A percentile compares a stretch with the other conserved stretches of the same genome.
Conservation (phyloP, 2,888 invertebrate species). For the Athalia circularis region DNA sequence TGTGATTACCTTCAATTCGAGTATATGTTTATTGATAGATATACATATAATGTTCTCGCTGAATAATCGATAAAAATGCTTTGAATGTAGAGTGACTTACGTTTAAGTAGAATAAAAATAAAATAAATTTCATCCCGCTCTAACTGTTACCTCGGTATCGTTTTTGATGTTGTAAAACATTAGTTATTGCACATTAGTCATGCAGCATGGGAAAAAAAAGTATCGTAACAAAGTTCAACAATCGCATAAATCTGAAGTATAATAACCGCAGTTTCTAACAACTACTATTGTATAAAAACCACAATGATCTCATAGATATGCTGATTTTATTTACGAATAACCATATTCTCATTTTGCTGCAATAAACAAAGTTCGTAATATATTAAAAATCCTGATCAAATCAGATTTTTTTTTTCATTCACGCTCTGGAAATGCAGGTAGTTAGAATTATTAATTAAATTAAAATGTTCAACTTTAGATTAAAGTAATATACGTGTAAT, state of each 20-base stretch:
- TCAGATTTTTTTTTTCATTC: slow-evolving; percentile 9
- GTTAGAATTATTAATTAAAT: slow-evolving; percentile 13
- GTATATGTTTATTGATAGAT: slow-evolving; percentile 2
- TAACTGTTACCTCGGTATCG: neutral
- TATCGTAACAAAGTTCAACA: neutral
- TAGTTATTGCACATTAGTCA: neutral
- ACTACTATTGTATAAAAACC: neutral
- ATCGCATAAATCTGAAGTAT: neutral
- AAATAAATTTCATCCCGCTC: neutral
- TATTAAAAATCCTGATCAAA: slow-evolving; percentile 14
- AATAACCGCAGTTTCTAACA: neutral
- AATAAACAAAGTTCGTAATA: neutral
- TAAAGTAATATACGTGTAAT: neutral
- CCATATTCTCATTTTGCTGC: neutral
- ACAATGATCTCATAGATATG: neutral
- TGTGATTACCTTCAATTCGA: neutral
- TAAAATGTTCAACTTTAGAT: neutral
- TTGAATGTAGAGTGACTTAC: slow-evolving; percentile 3
- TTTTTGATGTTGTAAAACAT: neutral
- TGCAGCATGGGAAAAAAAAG: neutral
- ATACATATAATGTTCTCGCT: neutral
- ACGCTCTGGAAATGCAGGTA: neutral
- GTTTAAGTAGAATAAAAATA: neutral
- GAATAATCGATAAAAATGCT: neutral
- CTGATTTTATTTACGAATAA: neutral